Conservation (phyloP, 2,113 vertebrate species). For the Bathybates hornii region DNA sequence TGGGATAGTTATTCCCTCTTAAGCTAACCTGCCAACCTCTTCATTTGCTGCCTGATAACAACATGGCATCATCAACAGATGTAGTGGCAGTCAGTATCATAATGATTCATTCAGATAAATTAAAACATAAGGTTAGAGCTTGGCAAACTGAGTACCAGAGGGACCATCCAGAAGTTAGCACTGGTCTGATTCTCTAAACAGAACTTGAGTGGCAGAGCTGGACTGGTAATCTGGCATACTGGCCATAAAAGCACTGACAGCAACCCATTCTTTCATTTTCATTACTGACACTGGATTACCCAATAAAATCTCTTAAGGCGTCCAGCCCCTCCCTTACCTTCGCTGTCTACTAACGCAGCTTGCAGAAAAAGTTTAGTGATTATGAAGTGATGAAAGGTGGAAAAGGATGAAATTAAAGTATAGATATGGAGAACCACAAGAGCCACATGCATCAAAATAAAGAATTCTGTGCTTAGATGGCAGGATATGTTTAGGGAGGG, state of each 20-base stretch:
- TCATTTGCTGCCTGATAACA: neutral
- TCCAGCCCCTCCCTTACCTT: neutral
- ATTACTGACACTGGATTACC: neutral
- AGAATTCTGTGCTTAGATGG: neutral
- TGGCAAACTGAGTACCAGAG: neutral
- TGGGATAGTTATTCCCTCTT: neutral
- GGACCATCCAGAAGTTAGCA: neutral
- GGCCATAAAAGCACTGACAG: neutral
- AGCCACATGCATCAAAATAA: neutral
- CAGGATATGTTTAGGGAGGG: neutral
- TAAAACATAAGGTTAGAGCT: neutral
- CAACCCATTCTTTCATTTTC: neutral
- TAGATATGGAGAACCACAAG: neutral
- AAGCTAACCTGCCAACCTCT: neutral
- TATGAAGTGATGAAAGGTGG: neutral
- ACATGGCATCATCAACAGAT: neutral
- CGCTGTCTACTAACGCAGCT: rapidly evolving
- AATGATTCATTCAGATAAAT: neutral
- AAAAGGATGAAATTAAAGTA: neutral
- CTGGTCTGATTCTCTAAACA: neutral
- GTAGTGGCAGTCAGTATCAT: neutral
- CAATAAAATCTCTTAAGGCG: neutral
- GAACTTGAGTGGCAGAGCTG: neutral
- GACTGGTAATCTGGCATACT: neutral
- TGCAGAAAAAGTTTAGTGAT: neutral